Evolutionary conservation across 1,140 invertebrate species (phyloP), one percentile per base, ranked within the genome.

Genomic region (Micrasema minimum): DNA sequence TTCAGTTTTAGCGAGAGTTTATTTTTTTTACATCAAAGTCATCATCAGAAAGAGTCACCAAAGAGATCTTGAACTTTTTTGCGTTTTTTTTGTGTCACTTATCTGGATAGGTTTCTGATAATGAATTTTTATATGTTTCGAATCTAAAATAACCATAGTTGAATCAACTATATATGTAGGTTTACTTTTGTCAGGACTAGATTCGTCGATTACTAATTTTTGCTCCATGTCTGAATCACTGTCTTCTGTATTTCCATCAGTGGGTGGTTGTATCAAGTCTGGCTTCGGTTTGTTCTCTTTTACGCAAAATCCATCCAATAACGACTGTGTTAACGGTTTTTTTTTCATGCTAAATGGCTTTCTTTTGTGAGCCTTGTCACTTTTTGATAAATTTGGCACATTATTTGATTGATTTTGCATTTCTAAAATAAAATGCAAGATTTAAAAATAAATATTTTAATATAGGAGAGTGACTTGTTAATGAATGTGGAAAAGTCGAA

Each of bases 21-120:
- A 12, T 26, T 51, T 76, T 76, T 23, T 69, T 70, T 23, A 20
- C 31, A 70, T 73, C 38, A 46, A 55, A 59, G 41, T 77, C 74
- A 69, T 66, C 72, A 48, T 83, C 82, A 10, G 82, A 83, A n/a
- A n/a, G 82, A 83, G 66, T 84, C 83, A 2, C 83, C 83, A 78
- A 85, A 85, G 14, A 85, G 74, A 51, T 78, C 83, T 77, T 82
- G 80, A 20, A 84, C 66, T 65, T 66, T 79, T 80, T 84, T 85
- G 77, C 82, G 77, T 78, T 84, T 85, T 69, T 67, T 51, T n/a
- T 78, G 76, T 53, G 74, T n/a, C n/a, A n/a, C n/a, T n/a, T n/a
- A n/a, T n/a, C n/a, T 20, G 9, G 9, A 35, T 55, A n/a, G n/a
- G n/a, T n/a, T n/a, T n/a, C n/a, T n/a, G n/a, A n/a, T n/a, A n/a